Evolutionary conservation across 2,888 invertebrate genomes (phyloP).

Genomic region (Trachelus tabidus): DNA sequence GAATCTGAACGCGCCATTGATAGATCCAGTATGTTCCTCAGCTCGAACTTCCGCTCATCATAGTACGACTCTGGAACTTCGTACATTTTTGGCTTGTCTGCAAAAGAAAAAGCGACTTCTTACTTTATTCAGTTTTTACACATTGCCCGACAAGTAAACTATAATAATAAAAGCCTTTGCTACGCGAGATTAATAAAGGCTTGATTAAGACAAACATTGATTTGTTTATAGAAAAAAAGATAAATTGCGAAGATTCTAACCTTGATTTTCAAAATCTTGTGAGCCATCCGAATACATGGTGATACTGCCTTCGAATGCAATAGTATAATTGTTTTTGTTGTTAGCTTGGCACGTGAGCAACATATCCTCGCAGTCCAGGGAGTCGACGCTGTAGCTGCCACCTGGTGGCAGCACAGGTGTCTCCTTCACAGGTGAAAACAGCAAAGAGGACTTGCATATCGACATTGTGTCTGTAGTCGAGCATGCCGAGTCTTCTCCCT

Average conservation of each 20-base stretch:
- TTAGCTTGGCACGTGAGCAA: conserved; percentile 89
- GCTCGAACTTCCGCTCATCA: conserved; percentile 48
- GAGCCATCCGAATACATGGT: conserved; percentile 83
- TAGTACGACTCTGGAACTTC: conserved; percentile 55
- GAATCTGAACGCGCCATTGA: conserved; percentile 91
- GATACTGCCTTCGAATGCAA: conserved; percentile 91
- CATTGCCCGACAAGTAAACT: not conserved
- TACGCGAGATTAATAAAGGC: not conserved
- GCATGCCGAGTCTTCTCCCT: conserved; percentile 81
- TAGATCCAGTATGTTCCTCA: conserved; percentile 70
- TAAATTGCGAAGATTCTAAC: conserved; percentile 28
- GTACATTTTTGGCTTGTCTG: conserved; percentile 61
- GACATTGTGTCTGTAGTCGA: conserved; percentile 83
- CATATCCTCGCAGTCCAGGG: conserved; percentile 90
- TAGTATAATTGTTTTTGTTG: conserved; percentile 94
- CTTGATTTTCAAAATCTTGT: conserved; percentile 63
- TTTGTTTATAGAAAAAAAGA: conserved; percentile 49
- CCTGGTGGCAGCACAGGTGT: conserved; percentile 75
- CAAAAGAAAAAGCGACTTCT: conserved; percentile 11
- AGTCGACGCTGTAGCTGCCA: conserved; percentile 88
- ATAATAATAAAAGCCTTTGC: not conserved
- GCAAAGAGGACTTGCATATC: conserved; percentile 89
- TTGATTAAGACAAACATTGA: conserved; percentile 31
- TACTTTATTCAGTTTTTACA: not conserved
- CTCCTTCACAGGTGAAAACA: conserved; percentile 92